phyloP scores from a whole-genome alignment of 2,113 vertebrate species.

The cattle (Bos taurus) region ARS-UCD2.0 NC_037338.1:91453001-91453500 shows the following conservation, averaged over 20 bases:
- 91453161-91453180: background rate
- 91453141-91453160: background rate
- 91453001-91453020: background rate
- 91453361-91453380: background rate
- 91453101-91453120: background rate
- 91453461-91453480: background rate
- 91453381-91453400: background rate
- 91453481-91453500: background rate
- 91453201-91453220: rapidly evolving
- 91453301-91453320: background rate
- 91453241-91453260: background rate
- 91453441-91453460: background rate
- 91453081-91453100: background rate
- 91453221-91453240: background rate
- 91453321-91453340: background rate
- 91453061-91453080: background rate
- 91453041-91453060: background rate
- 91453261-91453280: too few species aligned
- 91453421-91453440: background rate
- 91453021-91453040: rapidly evolving
- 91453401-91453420: background rate
- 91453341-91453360: background rate
- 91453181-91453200: background rate
- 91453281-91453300: background rate
- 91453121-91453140: rapidly evolving